These are phyloP conservation scores for Apotomis betuletana DNA, from an alignment of 2,888 invertebrate species.

Conservation along the genomic window DNA sequence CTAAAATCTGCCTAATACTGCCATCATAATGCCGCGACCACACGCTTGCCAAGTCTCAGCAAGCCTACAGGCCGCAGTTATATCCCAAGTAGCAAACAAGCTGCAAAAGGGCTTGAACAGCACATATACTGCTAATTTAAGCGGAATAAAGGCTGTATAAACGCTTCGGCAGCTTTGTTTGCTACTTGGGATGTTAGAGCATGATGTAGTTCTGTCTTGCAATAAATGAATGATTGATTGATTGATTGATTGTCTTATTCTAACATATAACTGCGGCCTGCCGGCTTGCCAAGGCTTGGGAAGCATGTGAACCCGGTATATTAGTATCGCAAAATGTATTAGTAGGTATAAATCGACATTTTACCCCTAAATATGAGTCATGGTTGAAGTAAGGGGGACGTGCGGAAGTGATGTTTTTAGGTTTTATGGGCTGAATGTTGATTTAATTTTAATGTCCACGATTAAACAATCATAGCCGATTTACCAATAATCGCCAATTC, in stretches of 20 bases:
- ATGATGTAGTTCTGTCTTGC: too few relatives aligned
- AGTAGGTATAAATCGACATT: slow-evolving; percentile 36
- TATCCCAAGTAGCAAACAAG: too few relatives aligned
- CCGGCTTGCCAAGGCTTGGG: too few relatives aligned
- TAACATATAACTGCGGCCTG: too few relatives aligned
- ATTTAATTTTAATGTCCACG: slow-evolving; percentile 16
- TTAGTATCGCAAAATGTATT: slow-evolving; percentile 33
- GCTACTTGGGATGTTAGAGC: too few relatives aligned
- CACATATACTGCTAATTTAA: too few relatives aligned
- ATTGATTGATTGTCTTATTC: too few relatives aligned
- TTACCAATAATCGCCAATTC: not conserved
- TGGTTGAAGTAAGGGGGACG: slow-evolving; percentile 30
- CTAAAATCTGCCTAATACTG: slow-evolving; percentile 28
- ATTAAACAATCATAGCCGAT: not conserved
- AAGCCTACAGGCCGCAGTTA: too few relatives aligned
- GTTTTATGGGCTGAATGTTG: slow-evolving; percentile 28
- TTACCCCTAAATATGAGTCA: slow-evolving; percentile 40
- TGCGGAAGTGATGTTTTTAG: slow-evolving; percentile 34
- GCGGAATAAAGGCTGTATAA: too few relatives aligned
- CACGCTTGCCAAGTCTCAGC: not conserved
- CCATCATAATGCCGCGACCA: not conserved
- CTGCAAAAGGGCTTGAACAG: too few relatives aligned
- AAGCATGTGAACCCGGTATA: not conserved
- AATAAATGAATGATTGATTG: not conserved
- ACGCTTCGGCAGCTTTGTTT: too few relatives aligned